A percentile compares a stretch with the other conserved stretches of the same genome.
These are phyloP conservation scores for Melanerpes formicivorus DNA, from an alignment of 2,113 vertebrate species.

Conservation along the genomic window DNA sequence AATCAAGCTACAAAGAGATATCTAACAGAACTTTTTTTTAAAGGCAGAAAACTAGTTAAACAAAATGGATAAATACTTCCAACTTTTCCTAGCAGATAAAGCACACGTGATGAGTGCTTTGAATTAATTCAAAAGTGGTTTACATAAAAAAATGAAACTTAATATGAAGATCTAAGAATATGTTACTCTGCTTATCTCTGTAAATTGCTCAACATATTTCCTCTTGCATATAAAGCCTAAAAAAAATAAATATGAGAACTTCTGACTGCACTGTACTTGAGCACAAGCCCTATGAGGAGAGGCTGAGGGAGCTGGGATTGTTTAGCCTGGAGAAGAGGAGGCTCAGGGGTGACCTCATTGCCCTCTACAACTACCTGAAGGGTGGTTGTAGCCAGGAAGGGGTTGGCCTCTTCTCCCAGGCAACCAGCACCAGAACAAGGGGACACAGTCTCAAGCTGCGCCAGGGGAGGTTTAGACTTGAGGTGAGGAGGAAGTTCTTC, in stretches of 20 bases:
- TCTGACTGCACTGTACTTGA: background rate
- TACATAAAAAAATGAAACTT: slow-evolving; percentile 51
- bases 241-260: background rate
- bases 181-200: slow-evolving; percentile 41
- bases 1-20: slow-evolving; percentile 32
- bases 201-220: slow-evolving; percentile 44
- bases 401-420: too few relatives aligned
- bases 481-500: too few relatives aligned
- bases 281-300: too few relatives aligned
- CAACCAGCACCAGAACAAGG: too few relatives aligned
- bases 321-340: too few relatives aligned
- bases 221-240: background rate
- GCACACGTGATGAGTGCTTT: background rate
- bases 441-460: too few relatives aligned
- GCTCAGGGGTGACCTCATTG: too few relatives aligned
- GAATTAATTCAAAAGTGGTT: slow-evolving; percentile 45
- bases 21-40: slow-evolving; percentile 6
- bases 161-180: slow-evolving; percentile 41
- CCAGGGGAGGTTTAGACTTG: too few relatives aligned
- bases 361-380: too few relatives aligned
- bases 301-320: too few relatives aligned
- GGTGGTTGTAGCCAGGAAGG: too few relatives aligned
- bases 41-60: slow-evolving; percentile 42
- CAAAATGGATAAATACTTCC: slow-evolving; percentile 50
- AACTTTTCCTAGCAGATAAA: slow-evolving; percentile 58